Percentiles rank a stretch among this genome's conserved stretches.
These are phyloP conservation scores for Chroicocephalus ridibundus DNA, from an alignment of 2,113 vertebrate species.

Conservation along the genomic window DNA sequence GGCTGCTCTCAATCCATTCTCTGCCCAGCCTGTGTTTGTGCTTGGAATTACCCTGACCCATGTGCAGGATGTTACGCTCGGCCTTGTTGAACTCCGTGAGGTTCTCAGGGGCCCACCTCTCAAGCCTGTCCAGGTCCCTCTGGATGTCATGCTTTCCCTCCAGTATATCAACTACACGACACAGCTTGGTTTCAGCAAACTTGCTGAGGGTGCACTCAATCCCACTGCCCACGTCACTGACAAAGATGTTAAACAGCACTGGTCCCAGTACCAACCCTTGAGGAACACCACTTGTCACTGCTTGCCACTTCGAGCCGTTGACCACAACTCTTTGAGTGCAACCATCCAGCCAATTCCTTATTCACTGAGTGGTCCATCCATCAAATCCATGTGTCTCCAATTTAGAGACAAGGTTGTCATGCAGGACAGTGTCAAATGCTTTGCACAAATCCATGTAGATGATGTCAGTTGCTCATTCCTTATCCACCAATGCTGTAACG, in stretches of 20 bases:
- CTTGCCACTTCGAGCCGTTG: no score
- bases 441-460: background rate
- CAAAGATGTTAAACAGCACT: no score
- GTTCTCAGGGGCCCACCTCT: no score
- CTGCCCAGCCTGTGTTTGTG: background rate
- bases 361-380: background rate
- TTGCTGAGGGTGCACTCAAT: no score
- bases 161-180: no score
- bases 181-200: no score
- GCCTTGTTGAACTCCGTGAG: background rate
- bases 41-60: background rate
- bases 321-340: no score
- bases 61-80: background rate
- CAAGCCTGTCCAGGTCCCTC: no score
- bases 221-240: no score
- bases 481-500: background rate
- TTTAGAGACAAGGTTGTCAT: background rate
- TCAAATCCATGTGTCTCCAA: background rate
- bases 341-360: background rate
- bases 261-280: no score
- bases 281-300: no score
- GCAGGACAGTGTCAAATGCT: background rate
- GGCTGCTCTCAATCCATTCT: background rate
- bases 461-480: background rate
- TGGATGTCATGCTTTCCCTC: no score